Evolutionary conservation across 2,797 vertebrate species (phyloP), one percentile per base, ranked within the genome.

Genomic region (Furcifer pardalis): DNA sequence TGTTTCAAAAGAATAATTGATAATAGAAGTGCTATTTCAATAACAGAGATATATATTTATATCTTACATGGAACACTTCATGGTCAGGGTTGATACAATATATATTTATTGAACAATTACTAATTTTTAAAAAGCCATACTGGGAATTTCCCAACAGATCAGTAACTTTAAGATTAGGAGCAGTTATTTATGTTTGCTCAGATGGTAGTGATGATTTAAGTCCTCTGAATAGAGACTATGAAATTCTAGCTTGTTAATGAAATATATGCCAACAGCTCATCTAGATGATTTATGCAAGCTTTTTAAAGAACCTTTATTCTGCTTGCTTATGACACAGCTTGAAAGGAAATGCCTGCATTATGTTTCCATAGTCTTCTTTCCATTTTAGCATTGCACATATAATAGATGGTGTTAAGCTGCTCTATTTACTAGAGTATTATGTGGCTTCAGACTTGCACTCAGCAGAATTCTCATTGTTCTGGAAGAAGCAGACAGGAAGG

Each of bases 31-130:
- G 27, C 69, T 88, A 37, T 21, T 56, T 89, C 60, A 88, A 2
- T 17, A 8, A 21, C 37, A 71, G 37, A 42, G 4, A 87, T 87
- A 81, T 12, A 86, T 86, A 90, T 81, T 62, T 75, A 85, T 88
- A 2, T 27, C 89, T 90, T 87, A 49, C 21, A 25, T 37, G 56
- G 9, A 66, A 73, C 25, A 1, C 35, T 91, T 63, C 42, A 81
- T 86, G 30, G 0, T 81, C 32, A 35, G 9, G 21, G 77, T 89
- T 49, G 74, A 46, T 86, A 68, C 19, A 52, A 25, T 40, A 85
- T 59, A 56, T 0, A 75, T 90, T 84, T 82, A 82, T 90, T 88
- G 88, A 42, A 21, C 79, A 9, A 25, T 71, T 74, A n/a, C n/a
- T 85, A 85, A 84, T 84, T 5, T 9, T n/a, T 52, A 80, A 80